phyloP scores from a whole-genome alignment of 2,113 vertebrate species.

The Mobula birostris region DNA sequence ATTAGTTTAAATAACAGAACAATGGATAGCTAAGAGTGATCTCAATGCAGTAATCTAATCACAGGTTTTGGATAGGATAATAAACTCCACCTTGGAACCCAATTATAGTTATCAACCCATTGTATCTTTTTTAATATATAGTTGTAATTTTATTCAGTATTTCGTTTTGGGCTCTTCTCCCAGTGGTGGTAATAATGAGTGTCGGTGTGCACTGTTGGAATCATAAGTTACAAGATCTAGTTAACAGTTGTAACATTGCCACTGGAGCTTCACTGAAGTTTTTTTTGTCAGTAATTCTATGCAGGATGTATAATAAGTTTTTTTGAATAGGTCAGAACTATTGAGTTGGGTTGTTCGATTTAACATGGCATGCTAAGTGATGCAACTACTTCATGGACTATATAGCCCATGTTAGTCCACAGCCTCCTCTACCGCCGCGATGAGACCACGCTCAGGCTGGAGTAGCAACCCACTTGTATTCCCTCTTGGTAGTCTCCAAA shows the following conservation, averaged over 20 bases:
- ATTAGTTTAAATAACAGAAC: slow-evolving; percentile 10
- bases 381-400: too few species aligned
- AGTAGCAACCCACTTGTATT: too few species aligned
- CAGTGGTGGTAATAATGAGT: neutral
- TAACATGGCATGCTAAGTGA: neutral
- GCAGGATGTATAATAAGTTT: neutral
- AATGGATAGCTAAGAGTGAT: neutral
- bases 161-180: neutral
- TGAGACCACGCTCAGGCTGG: too few species aligned
- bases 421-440: too few species aligned
- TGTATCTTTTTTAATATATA: neutral
- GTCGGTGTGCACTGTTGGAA: neutral
- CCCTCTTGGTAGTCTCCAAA: too few species aligned
- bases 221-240: neutral
- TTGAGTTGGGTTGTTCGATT: neutral
- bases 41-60: neutral
- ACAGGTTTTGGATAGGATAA: neutral
- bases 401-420: too few species aligned
- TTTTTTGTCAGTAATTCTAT: neutral
- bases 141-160: neutral
- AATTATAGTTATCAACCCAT: neutral
- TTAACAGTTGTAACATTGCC: neutral
- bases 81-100: neutral
- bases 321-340: neutral
- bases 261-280: neutral